Base-by-base conservation (phyloP, 2,113 vertebrate genomes). In the Antidorcas marsupialis region DNA sequence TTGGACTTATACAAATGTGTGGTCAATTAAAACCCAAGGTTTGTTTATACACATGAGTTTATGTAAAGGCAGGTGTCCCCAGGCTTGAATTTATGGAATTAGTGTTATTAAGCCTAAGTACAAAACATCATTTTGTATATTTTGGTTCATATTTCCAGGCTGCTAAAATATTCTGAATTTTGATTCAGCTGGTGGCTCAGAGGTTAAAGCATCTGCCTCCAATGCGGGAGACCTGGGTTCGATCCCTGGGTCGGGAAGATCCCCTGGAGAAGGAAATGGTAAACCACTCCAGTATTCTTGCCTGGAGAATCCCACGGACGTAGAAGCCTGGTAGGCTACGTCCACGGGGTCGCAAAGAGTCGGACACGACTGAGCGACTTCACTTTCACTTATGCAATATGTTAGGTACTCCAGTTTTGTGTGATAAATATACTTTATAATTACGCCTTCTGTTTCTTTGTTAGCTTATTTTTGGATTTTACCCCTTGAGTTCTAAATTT, bases 101-200 rank as follows among this genome's bases (percentile, higher is more conserved):
- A 74, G 91, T 64, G 50, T 81, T 78, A 89, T 60, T 83, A 95
- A 93, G 33, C 36, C 71, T 84, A 96, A 83, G 76, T 50, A 74
- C 39, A 94, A 93, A 87, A 57, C 23, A 36, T 52, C 78, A 78
- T 33, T 93, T 60, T 82, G 52, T 50, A 30, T 39, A n/a, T 67
- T 47, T 94, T 47, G 47, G 82, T 28, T 87, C 33, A 1, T 83
- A 78, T 71, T 79, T 95, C 89, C 93, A 89, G 74, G 79, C 89
- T 87, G 50, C 39, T 94, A 43, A 97, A 85, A 79, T 87, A 92
- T 47, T 95, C 94, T 97, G 53, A 83, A 78, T 95, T 91, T 94
- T 91, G 28, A 89, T 87, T 71, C 16, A 28, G 36, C 83, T 55
- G 47, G 11, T 50, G 12, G 12, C 47, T 50, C 47, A 50, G 47